Evolutionary conservation across 1,140 invertebrate species (phyloP), one percentile per base, ranked within the genome.

Genomic region (Euwallacea similis): DNA sequence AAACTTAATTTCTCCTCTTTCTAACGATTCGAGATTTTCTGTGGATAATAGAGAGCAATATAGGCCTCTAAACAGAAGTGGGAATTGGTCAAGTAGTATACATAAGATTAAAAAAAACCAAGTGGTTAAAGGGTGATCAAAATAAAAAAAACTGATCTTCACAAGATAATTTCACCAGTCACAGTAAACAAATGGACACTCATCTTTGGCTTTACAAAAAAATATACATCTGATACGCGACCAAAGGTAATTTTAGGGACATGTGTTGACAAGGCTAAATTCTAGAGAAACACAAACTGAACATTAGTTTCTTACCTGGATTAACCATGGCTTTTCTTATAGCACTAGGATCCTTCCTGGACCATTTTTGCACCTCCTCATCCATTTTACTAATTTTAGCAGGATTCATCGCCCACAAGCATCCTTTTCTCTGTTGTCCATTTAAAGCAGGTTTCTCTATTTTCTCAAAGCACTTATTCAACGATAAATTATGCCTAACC

Each of bases 381-480:
- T 98, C 95, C 95, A 98, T 97, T 85, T 98, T 98, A 21, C 89
- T 88, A 13, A 96, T 89, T 82, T 97, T 97, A 11, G 90, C 90
- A 0, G 95, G 95, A 85, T 97, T 97, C 86, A 98, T 93, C 0
- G 95, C 95, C 97, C 97, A 98, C 62, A 98, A 85, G 79, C 96
- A 98, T 4, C 96, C 92, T 82, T 93, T 93, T 66, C 92, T 85
- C 80, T 92, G 91, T 76, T 90, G 89, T 0, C 91, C 90, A 78
- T 91, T 93, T 41, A 89, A 87, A 0, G 90, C 89, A 0, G 94
- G 92, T 77, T 97, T 96, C 78, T 98, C 96, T 66, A 98, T 97
- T 82, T 98, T 98, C 81, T 97, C 95, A 83, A 98, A 98, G 84
- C 96, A 98, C 83, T 98, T 98, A 84, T 98, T 98, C 69, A 98